Base-by-base conservation (phyloP, 1,140 invertebrate species). In the Grapholita molesta region DNA sequence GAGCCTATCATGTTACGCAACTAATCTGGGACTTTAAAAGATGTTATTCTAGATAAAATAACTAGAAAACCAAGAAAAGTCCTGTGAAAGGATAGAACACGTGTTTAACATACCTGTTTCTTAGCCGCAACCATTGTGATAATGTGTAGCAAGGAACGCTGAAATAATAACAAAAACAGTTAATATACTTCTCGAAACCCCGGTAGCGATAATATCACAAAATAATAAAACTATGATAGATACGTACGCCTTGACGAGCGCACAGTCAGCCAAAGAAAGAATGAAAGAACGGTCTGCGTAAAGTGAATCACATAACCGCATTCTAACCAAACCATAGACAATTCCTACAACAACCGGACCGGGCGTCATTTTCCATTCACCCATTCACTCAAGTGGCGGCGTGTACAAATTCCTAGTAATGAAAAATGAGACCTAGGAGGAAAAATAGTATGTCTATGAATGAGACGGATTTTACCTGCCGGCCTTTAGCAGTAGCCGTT, bases 111-210 rank as follows among this genome's bases (percentile, higher is more conserved):
- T 71, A 89, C 89, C 79, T 91, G 89, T 79, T 91, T 91, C 78
- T 91, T 91, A 66, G 89, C 89, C 12, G 89, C 89, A 76, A 90
- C 89, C 89, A 91, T 91, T 82, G 70, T 87, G 77, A 55, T 71
- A 66, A 68, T 71, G 72, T 61, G 64, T 64, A 18, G 42, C 38
- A 66, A 12, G 35, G 21, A 65, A 72, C 70, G 55, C 55, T 61
- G 55, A 8, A 61, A 61, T n/a, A 30, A 32, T 61, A 0, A 28
- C 12, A 32, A 30, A 61, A n/a, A 8, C 6, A 30, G 24, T 61
- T 61, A 61, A 6, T 18, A 30, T 18, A 21, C n/a, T 61, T 3
- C 1, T 66, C 3, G 18, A 24, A 42, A 66, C 7, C 3, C 15
- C n/a, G 3, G 4, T 12, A 35, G 5, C 23, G 38, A 11, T 24